Conservation (phyloP, 23 tunicate species). For the Botrylloides violaceus region DNA sequence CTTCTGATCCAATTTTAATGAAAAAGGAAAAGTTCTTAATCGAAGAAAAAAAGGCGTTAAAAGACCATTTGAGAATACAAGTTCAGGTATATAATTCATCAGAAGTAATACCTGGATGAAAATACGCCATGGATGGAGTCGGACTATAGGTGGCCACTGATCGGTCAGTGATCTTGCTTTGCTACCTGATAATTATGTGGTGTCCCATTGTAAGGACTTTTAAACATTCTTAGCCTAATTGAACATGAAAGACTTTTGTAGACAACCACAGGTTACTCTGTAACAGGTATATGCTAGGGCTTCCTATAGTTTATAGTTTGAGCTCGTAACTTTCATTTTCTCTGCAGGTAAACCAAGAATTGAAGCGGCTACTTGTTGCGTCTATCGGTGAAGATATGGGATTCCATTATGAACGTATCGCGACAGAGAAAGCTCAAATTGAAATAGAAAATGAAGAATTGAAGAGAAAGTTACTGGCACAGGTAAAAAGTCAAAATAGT, state of each 20-base stretch:
- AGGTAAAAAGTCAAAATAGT: no score
- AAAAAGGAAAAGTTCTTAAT: conserved; percentile 34
- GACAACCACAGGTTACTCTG: no score
- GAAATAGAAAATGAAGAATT: conserved; percentile 42
- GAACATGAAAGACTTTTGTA: no score
- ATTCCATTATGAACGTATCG: conserved; percentile 65
- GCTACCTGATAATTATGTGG: no score
- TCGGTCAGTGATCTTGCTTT: no score
- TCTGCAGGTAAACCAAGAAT: conserved; percentile 71
- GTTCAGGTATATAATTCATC: conserved; percentile 80
- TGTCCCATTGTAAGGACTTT: no score
- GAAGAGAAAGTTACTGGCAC: conserved; percentile 23
- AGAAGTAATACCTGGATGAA: no score
- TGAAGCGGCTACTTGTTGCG: conserved; percentile 71
- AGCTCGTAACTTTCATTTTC: neutral
- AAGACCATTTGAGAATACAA: conserved; percentile 74
- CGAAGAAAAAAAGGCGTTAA: conserved; percentile 68
- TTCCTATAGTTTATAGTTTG: neutral
- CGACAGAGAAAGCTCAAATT: conserved; percentile 84
- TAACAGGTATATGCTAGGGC: no score
- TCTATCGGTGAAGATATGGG: conserved; percentile 84
- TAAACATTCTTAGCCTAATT: neutral
- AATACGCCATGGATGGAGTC: no score
- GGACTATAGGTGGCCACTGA: no score
- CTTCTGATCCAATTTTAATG: neutral